These are phyloP conservation scores for Alfaro cultratus DNA, from an alignment of 2,797 vertebrate species.

Conservation along the genomic window DNA sequence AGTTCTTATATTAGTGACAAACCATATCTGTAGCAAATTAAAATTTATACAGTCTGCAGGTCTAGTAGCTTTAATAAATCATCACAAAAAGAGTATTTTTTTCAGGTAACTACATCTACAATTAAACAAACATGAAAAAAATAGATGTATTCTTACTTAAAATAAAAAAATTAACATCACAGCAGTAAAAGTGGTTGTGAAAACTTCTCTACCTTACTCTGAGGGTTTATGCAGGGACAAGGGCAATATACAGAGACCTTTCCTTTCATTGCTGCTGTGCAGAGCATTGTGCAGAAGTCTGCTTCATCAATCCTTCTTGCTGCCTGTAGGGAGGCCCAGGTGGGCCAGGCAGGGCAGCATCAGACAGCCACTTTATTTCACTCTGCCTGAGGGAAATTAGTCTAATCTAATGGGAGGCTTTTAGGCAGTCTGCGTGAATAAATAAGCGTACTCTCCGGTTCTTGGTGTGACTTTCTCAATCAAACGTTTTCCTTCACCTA, in stretches of 20 bases:
- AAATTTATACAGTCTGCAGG: neutral
- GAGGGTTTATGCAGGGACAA: neutral
- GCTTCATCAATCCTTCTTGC: neutral
- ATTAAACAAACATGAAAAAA: neutral
- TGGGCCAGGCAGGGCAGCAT: slow-evolving; percentile 2
- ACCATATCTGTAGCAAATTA: neutral
- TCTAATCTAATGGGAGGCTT: slow-evolving; percentile 3
- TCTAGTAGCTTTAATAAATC: neutral
- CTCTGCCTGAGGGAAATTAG: neutral
- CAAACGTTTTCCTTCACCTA: neutral
- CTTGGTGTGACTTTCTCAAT: neutral
- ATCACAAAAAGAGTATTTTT: neutral
- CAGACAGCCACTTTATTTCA: neutral
- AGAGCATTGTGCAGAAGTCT: neutral
- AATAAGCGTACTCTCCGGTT: neutral
- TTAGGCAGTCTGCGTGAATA: slow-evolving; percentile 1
- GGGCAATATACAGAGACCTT: neutral
- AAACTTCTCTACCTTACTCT: neutral
- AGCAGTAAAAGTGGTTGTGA: neutral
- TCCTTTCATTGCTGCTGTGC: neutral
- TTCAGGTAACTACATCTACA: neutral
- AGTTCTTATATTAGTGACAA: neutral
- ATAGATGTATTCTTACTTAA: neutral
- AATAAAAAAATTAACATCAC: neutral
- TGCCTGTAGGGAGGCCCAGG: neutral